A percentile compares a stretch with the other conserved stretches of the same genome.
These are phyloP conservation scores for Onychostoma macrolepis DNA, from an alignment of 2,113 vertebrate species.

Conservation along the genomic window DNA sequence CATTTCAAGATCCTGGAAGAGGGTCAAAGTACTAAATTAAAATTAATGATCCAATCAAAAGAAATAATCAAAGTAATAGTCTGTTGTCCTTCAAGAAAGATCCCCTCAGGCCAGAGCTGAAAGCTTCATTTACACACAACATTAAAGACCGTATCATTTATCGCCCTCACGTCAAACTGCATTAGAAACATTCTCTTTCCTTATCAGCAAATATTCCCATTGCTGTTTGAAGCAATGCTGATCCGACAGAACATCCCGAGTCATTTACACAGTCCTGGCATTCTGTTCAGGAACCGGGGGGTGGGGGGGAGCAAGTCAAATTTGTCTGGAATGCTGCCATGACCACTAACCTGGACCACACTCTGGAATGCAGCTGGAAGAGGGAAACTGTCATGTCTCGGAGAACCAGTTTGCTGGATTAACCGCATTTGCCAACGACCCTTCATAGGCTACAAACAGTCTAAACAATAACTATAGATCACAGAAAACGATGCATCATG, in stretches of 20 bases:
- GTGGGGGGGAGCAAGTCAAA: slow-evolving; percentile 44
- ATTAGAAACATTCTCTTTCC: not conserved
- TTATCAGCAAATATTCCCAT: not conserved
- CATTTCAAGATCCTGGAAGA: not conserved
- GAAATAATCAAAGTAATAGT: not conserved
- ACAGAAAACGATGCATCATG: not conserved
- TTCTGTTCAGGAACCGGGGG: slow-evolving; percentile 18
- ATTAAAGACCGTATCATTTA: not conserved
- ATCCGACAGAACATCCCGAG: not conserved
- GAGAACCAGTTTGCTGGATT: not conserved
- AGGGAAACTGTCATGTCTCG: not conserved
- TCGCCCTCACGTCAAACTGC: not conserved
- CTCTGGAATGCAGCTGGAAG: not conserved
- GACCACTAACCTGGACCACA: not conserved
- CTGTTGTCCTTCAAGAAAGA: not conserved
- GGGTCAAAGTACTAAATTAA: not conserved
- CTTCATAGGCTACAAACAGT: not conserved
- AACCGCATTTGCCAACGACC: not conserved
- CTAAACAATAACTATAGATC: not conserved
- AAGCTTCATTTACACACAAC: not conserved
- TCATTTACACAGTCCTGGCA: slow-evolving; percentile 31
- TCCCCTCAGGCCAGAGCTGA: not conserved
- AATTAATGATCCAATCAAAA: slow-evolving; percentile 7
- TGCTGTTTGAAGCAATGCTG: not conserved
- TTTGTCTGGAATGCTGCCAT: slow-evolving; percentile 28